Evolutionary conservation across 2,113 vertebrate genomes (phyloP).

Genomic region (Poeciliopsis retropinna): DNA sequence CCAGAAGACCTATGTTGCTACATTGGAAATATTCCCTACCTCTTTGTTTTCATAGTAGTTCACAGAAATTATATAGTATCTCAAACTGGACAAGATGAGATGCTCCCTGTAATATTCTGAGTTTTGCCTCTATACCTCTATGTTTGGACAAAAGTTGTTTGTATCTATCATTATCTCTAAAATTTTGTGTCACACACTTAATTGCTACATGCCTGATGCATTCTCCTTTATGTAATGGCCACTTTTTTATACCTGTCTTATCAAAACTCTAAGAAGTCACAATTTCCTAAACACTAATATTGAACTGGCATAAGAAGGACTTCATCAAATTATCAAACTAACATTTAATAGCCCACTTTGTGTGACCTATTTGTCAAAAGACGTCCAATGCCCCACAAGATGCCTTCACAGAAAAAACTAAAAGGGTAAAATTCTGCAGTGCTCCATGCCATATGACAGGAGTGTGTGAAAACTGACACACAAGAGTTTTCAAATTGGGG

Average conservation of each 20-base stretch:
- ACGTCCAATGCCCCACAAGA: slow-evolving; percentile 71
- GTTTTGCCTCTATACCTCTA: no score
- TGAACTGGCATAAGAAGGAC: neutral
- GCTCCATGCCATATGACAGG: slow-evolving; percentile 89
- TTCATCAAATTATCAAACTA: slow-evolving; percentile 22
- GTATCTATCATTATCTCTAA: no score
- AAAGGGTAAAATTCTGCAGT: slow-evolving; percentile 62
- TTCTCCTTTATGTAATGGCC: neutral
- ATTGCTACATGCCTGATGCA: neutral
- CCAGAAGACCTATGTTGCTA: neutral
- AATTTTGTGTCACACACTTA: no score
- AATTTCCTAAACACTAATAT: neutral
- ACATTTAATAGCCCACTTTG: slow-evolving; percentile 48
- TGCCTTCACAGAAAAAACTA: slow-evolving; percentile 57
- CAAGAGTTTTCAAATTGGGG: slow-evolving; percentile 99
- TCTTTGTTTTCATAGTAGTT: no score
- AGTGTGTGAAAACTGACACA: slow-evolving; percentile 98
- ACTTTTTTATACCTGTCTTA: neutral
- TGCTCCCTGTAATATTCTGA: no score
- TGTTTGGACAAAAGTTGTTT: no score
- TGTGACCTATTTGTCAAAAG: slow-evolving; percentile 74
- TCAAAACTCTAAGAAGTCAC: slow-evolving; percentile 1
- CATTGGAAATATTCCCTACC: no score
- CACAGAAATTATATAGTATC: no score
- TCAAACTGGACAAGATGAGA: no score